Base-by-base conservation (phyloP, 2,797 vertebrate species). In the Atherinosoma microstoma region DNA sequence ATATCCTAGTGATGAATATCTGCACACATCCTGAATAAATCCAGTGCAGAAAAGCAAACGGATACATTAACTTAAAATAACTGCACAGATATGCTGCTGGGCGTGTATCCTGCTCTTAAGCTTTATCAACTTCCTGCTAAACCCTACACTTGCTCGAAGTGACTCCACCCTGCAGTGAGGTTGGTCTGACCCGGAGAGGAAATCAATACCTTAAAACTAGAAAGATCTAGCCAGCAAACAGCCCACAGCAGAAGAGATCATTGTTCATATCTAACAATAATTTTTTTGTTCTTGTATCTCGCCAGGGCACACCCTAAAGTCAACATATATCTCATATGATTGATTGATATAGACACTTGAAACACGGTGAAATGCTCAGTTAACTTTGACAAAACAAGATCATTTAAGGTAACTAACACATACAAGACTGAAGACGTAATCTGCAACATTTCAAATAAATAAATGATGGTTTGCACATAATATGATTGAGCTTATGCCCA, bases 121-220 rank as follows among this genome's bases (percentile, higher is more conserved):
- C 91, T 94, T 84, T 86, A 77, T 91, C 91, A 95, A 95, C 93
- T 94, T 95, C 93, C 93, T 88, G 70, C 65, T 87, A 87, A 93
- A 93, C 89, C 88, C 87, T 67, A 68, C 73, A 74, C 82, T 82
- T 70, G 10, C 70, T 80, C 7, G 24, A 83, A 78, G 73, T 72
- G 79, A 78, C 85, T 79, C 91, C 86, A 78, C 89, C 82, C 87
- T 72, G 72, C 69, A 27, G 51, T 47, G 57, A 68, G 60, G 66
- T 63, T 30, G 61, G 63, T 83, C 77, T 62, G 69, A 87, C 67
- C 58, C 30, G 0, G 2, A 45, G 45, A 8, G 58, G 12, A 75
- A 76, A 82, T 58, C 32, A 49, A n/a, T 34, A 24, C 38, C 57
- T 68, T 15, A 3, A 53, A 40, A 57, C 71, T 40, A 67, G 27